phyloP scores from a whole-genome alignment of 2,797 vertebrate species.

The Microhierax caerulescens region DNA sequence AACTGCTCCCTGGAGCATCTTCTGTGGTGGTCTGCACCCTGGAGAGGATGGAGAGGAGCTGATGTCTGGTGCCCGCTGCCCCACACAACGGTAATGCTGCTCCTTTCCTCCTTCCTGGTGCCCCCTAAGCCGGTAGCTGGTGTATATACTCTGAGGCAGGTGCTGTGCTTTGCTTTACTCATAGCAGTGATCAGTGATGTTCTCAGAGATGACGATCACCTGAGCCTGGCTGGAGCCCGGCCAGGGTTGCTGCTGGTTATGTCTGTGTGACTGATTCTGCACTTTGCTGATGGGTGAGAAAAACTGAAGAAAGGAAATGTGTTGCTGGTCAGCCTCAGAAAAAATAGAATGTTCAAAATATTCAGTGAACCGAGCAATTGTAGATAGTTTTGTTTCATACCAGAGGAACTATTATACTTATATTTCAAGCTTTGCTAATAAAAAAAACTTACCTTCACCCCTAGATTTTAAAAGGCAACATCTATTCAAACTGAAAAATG shows the following conservation, averaged over 20 bases:
- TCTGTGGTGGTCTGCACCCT: rapidly evolving
- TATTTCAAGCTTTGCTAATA: background rate
- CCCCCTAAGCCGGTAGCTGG: background rate
- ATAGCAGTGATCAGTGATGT: background rate
- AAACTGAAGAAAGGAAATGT: background rate
- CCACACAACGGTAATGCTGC: rapidly evolving
- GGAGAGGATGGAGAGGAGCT: background rate
- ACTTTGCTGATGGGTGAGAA: background rate
- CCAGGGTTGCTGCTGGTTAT: background rate
- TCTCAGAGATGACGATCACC: no score
- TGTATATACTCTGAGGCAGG: no score
- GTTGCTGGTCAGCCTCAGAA: background rate
- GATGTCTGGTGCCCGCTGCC: background rate
- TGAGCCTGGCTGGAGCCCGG: background rate
- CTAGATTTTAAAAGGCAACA: background rate
- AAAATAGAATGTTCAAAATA: background rate
- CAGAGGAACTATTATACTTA: background rate
- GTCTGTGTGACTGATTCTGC: background rate
- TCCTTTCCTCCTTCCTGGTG: background rate
- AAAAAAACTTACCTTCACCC: background rate
- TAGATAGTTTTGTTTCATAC: background rate
- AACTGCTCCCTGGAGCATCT: background rate
- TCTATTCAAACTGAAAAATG: background rate
- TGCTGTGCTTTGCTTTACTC: background rate
- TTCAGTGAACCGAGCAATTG: background rate